Base-by-base conservation (phyloP, 2,113 vertebrate species). In the Silurus asotus region DNA sequence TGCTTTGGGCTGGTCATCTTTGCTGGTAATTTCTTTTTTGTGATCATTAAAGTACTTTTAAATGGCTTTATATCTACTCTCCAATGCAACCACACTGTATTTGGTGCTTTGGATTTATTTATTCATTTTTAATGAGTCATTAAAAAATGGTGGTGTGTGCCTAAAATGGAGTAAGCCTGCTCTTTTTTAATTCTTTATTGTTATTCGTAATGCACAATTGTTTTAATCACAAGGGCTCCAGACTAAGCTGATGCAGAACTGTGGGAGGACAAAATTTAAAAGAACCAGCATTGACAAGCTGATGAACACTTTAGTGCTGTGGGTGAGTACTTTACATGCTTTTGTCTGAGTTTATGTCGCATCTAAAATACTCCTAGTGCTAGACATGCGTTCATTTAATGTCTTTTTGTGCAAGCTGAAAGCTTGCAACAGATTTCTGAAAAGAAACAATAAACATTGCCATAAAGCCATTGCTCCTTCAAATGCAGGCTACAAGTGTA, bases 221-320 rank as follows among this genome's bases (percentile, higher is more conserved):
- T 77, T 81, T 82, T 48, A 79, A 87, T 77, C 81, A 65, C 45
- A 87, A 96, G 95, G 95, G 56, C 94, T 93, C 83, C 94, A 96
- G 87, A 96, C 95, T 81, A 96, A 96, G 91, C 90, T 96, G 90
- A 96, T 96, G 95, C 95, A 96, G 84, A 96, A 96, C 88, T 95
- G 95, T 90, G 95, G 95, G 72, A 94, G 91, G 85, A 95, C 93
- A 28, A 94, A 93, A 88, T 94, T 96, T 89, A 96, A 96, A 92
- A 94, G 95, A 84, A 96, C 95, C 69, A 96, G 94, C 89, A 95
- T 95, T 86, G 95, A 96, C 87, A 94, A 92, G 61, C 20, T 96
- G 87, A 95, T 96, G 95, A 95, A 96, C 89, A 94, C 93, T 67
- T 92, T 96, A 81, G 95, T 96, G 10, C 84, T 96, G 19, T 95